Base-by-base conservation (phyloP, 2,888 invertebrate genomes). In the Cantharis flavilabris region DNA sequence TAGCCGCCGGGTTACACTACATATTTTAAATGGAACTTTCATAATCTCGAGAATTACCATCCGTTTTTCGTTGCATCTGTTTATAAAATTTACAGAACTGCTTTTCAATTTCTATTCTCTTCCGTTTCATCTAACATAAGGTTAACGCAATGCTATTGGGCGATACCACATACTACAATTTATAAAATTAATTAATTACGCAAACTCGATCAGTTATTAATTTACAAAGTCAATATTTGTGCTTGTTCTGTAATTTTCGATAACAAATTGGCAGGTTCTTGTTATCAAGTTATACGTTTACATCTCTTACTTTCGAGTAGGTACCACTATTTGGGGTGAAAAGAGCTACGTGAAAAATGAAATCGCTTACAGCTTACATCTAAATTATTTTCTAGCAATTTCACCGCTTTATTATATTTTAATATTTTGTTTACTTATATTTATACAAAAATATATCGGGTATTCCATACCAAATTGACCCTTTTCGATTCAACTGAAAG, bases 21-120 rank as follows among this genome's bases (percentile, higher is more conserved):
- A 78, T 49, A 49, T 81, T 80, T 79, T 79, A 76, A 80, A 80
- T 81, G 72, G 78, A 79, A 71, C 72, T 76, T n/a, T 26, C 72
- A 65, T 28, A 26, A 72, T 74, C 71, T 70, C 76, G 74, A 78
- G 77, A 76, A 80, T 79, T 80, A 18, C 49, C 28, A 67, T 73
- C 76, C 75, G 78, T 82, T 81, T 82, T 80, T 80, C 77, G 75
- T 75, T 79, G 79, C 79, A 78, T 81, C 80, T 83, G 80, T 83
- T 83, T 81, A 81, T 81, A 79, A 79, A 77, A 79, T 80, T 16
- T 82, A 81, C 81, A 80, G 81, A 79, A 81, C 81, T 81, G 80
- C 79, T 80, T 80, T 80, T 79, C 82, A 79, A 82, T 82, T 26
- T 26, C 1, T 26, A 26, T 26, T 81, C 79, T 77, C 80, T 49